Evolutionary conservation across 1,140 invertebrate genomes (phyloP), one percentile per base, ranked within the genome.

Genomic region (Piezodorus guildinii): DNA sequence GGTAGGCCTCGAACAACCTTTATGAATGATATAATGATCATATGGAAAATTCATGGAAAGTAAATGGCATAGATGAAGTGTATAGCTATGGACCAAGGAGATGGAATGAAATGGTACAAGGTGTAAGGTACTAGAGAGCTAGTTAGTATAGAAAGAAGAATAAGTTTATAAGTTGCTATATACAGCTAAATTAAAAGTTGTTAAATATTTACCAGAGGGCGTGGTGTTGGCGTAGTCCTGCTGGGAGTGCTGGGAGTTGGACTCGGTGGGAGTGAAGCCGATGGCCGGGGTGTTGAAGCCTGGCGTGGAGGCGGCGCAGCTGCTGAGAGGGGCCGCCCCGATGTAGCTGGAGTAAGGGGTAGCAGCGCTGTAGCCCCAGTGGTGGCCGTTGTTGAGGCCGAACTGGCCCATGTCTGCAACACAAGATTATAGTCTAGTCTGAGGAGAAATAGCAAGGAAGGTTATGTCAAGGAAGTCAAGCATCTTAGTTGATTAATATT

Each of bases 301-400:
- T 62, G 79, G 76, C 30, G 46, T 23, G 2, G 79, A 66, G 62
- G 84, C 77, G 46, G 83, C 74, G 76, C 69, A 88, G 65, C 73
- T 80, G 74, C 73, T 80, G 69, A 79, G 69, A 30, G 77, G 73
- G 44, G 81, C 80, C 23, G 84, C 82, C 9, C 71, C 70, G 68
- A 86, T 80, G 70, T 90, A 91, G 0, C 87, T 85, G 0, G 87
- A 86, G 72, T 90, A 90, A 3, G 85, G 86, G 19, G 62, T 84
- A 12, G 87, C 85, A n/a, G 86, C 83, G 5, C 87, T 82, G 71
- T 90, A 90, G 45, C 87, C 86, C 87, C 87, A 91, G 68, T 87
- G 85, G 72, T 90, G 89, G 65, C 85, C 81, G 66, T 85, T 85
- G 70, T 85, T 85, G 73, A 87, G 73, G 46, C 86, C 84, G 71